Evolutionary conservation across 1,140 invertebrate species (phyloP).

Genomic region (Lucilia cuprina): DNA sequence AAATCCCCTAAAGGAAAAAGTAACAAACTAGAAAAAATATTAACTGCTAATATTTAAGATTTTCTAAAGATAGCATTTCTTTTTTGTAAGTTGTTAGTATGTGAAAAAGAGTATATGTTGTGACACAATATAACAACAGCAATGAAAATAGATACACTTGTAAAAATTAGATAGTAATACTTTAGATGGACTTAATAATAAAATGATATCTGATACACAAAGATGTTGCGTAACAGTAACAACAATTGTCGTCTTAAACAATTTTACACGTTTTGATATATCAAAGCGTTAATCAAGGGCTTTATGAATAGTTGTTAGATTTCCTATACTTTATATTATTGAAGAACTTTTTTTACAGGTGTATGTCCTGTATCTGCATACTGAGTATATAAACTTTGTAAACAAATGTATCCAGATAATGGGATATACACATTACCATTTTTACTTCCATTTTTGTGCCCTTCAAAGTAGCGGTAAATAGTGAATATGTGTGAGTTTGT

Average conservation of each 20-base stretch:
- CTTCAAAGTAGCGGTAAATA: too few species aligned
- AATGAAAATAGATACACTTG: neutral
- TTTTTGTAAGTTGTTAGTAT: neutral
- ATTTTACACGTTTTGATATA: too few species aligned
- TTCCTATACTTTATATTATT: too few species aligned
- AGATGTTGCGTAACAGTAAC: too few species aligned
- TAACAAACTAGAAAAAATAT: neutral
- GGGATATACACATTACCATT: neutral
- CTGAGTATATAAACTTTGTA: neutral
- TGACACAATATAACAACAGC: too few species aligned
- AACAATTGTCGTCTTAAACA: too few species aligned
- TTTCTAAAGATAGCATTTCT: neutral
- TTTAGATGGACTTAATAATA: neutral
- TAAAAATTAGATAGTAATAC: neutral
- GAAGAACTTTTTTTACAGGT: neutral
- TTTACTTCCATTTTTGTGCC: neutral
- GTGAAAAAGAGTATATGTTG: too few species aligned
- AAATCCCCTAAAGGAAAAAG: neutral
- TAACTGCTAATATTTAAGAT: slow-evolving; percentile 8
- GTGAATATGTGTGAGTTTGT: too few species aligned
- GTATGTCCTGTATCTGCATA: neutral
- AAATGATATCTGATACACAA: too few species aligned
- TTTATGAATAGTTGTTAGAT: too few species aligned
- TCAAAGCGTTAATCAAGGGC: too few species aligned
- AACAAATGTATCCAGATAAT: neutral